Percentiles rank a stretch among this genome's conserved stretches.
Evolutionary conservation across 2,797 vertebrate species (phyloP).

Genomic region (Anguilla obscura): DNA sequence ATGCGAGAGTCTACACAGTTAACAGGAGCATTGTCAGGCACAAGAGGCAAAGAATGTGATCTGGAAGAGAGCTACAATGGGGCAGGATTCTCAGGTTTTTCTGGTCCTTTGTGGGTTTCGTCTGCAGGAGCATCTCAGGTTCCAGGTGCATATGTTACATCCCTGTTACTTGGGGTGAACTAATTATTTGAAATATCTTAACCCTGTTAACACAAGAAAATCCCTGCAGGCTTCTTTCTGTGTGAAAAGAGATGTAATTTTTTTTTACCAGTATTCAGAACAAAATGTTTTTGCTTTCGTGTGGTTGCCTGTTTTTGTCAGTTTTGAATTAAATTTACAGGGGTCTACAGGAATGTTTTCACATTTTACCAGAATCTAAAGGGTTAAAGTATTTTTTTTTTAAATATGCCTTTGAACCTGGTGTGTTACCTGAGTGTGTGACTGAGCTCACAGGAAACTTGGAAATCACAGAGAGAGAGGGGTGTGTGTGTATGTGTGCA

Average conservation of each 20-base stretch:
- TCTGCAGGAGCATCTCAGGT: neutral
- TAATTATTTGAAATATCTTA: neutral
- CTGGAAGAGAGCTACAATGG: neutral
- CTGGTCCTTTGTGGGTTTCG: neutral
- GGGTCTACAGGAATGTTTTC: neutral
- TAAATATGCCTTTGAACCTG: neutral
- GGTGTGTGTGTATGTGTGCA: neutral
- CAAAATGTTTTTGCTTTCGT: too few relatives aligned
- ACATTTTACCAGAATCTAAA: neutral
- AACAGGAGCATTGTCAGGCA: neutral
- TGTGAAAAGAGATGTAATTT: neutral
- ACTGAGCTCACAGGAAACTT: neutral
- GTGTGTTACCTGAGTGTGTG: neutral
- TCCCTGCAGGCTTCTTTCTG: neutral
- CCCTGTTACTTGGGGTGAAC: neutral
- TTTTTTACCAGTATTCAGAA: too few relatives aligned
- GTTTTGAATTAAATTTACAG: neutral
- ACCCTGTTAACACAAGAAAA: neutral
- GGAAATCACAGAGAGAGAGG: neutral
- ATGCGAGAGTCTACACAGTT: neutral
- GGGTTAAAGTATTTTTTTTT: neutral
- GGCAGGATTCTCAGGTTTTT: neutral
- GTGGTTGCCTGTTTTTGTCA: neutral
- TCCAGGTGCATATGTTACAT: neutral
- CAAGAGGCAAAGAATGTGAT: neutral